Base-by-base conservation (phyloP, 2,113 vertebrate genomes). In the Gasterosteus nipponicus region DNA sequence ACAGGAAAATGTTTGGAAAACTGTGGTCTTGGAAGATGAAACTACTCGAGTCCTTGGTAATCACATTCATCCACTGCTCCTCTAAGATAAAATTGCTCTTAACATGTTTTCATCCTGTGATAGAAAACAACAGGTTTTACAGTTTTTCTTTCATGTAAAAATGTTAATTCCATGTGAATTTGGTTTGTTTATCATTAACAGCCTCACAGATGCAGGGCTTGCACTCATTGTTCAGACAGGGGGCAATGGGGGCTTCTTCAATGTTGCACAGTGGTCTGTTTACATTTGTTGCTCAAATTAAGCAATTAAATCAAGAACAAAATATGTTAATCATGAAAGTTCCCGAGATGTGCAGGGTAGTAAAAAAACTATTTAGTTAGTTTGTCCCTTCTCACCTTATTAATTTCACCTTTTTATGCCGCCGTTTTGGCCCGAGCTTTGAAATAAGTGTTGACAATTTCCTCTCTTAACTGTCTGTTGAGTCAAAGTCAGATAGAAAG, bases 401-500 rank as follows among this genome's bases (percentile, higher is more conserved):
- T 73, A 39, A 39, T 51, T 77, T 86, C 62, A 82, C 58, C 42
- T 78, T 75, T 75, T 58, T 15, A 18, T 76, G 75, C 41, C 44
- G 41, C 62, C 54, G 51, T 69, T 82, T 65, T 3, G 6, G 46
- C 29, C 69, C 73, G 62, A 75, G 78, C 61, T 81, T 78, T 82
- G 60, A 81, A 72, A 54, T 72, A 74, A 79, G 57, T 19, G 73
- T 66, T 66, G 41, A 38, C 73, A 71, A 60, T 73, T 82, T 88
- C 35, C 63, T 35, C 49, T 67, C 75, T 77, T 87, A 60, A 58
- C 83, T 61, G 82, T 69, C 14, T 35, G 18, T 16, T 69, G 26
- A 60, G 62, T 86, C 65, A 7, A 80, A 70, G 71, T 71, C 58
- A 74, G 80, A 84, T 86, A 39, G 76, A 82, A 78, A 87, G 51